Base-by-base conservation (phyloP, 2,888 invertebrate genomes). In the Synanthedon formicaeformis region DNA sequence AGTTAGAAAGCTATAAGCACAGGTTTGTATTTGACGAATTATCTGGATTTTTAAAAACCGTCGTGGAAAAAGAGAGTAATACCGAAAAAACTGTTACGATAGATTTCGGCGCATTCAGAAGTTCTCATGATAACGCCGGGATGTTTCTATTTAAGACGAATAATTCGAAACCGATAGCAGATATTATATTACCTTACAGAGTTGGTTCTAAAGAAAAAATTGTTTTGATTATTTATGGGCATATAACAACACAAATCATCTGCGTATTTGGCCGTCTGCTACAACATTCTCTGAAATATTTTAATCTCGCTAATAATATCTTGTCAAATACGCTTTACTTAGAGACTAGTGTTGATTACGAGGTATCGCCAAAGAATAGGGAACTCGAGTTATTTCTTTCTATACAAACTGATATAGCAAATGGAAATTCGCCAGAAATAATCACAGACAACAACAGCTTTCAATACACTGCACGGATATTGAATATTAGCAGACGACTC, bases 71-170 rank as follows among this genome's bases (percentile, higher is more conserved):
- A 64, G 71, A 73, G 56, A 78, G 77, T 41, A 74, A 74, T 56
- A 66, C 56, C 10, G 73, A 75, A 59, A 81, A 78, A 60, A 56
- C 57, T 13, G 58, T 85, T 16, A 53, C 67, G 3, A 60, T 96
- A 23, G 92, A 94, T 61, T 96, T 96, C 69, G 92, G 94, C 0
- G 95, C 96, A 0, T 98, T 98, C 72, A 90, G 91, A 53, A 96
- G 96, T 55, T 94, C 95, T 0, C 93, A 94, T 72, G 92, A 93
- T 66, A 94, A 96, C 75, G 96, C 97, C 12, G 99, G 99, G 0
- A 97, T 98, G 12, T 99, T 98, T 76, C 89, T 99, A 14, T 98
- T 99, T 71, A 96, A 97, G 81, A 96, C 94, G 0, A 93, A 94
- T 65, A 89, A 93, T 13, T 89, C 92, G 4, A 96, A 95, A 56